Base-by-base conservation (phyloP, 2,888 invertebrate genomes). In the Salpingus planirostris region DNA sequence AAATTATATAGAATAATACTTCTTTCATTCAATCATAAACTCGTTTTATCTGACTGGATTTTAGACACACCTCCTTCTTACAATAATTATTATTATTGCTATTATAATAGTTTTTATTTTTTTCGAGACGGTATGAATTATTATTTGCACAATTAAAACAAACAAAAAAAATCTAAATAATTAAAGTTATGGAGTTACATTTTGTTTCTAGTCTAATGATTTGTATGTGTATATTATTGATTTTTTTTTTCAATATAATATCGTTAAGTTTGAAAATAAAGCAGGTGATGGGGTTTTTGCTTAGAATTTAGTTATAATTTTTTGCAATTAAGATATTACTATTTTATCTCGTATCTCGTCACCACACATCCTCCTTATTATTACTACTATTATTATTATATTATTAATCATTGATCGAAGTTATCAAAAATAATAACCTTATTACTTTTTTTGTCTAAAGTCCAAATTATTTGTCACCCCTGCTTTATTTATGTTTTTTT, bases 261-360 rank as follows among this genome's bases (percentile, higher is more conserved):
- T 44, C 32, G 49, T 51, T 51, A 49, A 51, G 49, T 51, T 50
- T 50, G 51, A 46, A 41, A 51, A 44, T 50, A 46, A 48, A 49
- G 48, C 47, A 54, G 56, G 56, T 57, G 56, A 54, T 55, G 54
- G 56, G 53, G 47, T 48, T n/a, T n/a, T 44, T 49, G 48, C 48
- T 47, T 50, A 50, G 49, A 48, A 46, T 40, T 49, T 47, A 50
- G 50, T 43, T 49, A 43, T 47, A 48, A 46, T 50, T 43, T 34
- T 37, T 44, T 32, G 21, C 29, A 36, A 38, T 46, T 49, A 50
- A 45, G 48, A 42, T 49, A 44, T 44, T 42, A 39, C 43, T 45
- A 49, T 36, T 38, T 40, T 12, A 29, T 13, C 6, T 18, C 8
- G 33, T 45, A 43, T 43, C 51, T 53, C 54, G 52, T 54, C 55